Conservation (phyloP, 2,888 invertebrate species). For the Nephrotoma flavescens region DNA sequence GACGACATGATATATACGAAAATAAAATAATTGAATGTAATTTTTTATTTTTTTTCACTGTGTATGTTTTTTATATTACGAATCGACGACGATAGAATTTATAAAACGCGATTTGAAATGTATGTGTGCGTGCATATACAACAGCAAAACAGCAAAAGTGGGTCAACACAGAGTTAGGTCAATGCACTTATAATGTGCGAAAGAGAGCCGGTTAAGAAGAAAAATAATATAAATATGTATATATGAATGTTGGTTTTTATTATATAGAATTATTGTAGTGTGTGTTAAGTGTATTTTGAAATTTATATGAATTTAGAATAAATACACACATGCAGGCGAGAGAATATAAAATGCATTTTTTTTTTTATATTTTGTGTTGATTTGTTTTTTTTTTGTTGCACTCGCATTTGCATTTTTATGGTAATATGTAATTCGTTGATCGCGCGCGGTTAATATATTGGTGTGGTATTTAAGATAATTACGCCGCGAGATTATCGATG, state of each 20-base stretch:
- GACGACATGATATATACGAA: not conserved
- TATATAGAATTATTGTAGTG: not conserved
- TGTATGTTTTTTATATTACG: not conserved
- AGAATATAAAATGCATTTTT: not conserved
- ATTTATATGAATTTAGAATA: not conserved
- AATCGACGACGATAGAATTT: not conserved
- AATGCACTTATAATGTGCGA: conserved; percentile 24
- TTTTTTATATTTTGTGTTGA: not conserved
- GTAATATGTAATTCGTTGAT: not conserved
- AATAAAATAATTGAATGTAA: not conserved
- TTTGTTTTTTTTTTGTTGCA: not conserved
- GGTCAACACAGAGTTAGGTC: conserved; percentile 34
- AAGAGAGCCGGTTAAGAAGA: conserved; percentile 3
- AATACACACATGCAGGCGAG: not conserved
- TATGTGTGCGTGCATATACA: not conserved
- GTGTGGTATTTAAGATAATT: not conserved
- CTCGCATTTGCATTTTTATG: not conserved
- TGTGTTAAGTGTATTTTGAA: not conserved
- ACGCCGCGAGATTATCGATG: not conserved
- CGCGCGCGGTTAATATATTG: not conserved
- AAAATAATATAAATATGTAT: not conserved
- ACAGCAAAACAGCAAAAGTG: conserved; percentile 20
- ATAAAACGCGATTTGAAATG: not conserved
- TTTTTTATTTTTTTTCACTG: not conserved
- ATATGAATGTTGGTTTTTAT: not conserved